phyloP scores from a whole-genome alignment of 92 coral and sea anemone genomes.

The Heliopora coerulea region DNA sequence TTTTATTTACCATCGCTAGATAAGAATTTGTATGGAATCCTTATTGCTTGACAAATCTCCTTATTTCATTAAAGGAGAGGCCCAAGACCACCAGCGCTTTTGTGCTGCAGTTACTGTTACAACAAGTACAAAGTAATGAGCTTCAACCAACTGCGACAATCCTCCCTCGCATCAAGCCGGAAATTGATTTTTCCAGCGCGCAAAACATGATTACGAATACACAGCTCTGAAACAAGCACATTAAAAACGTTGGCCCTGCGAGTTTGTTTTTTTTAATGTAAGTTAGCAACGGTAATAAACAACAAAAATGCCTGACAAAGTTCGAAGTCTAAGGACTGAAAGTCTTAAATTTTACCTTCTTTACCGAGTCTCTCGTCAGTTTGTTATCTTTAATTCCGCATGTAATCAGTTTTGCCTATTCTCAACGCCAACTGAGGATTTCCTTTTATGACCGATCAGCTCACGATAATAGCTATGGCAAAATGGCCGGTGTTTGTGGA shows the following conservation, averaged over 20 bases:
- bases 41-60: slow-evolving; percentile 15
- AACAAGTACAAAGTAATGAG: not conserved
- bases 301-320: no score
- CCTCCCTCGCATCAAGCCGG: not conserved
- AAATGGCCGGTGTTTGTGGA: slow-evolving; percentile 26
- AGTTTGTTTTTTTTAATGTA: no score
- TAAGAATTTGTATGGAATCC: not conserved
- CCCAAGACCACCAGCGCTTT: not conserved
- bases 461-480: not conserved
- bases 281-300: no score
- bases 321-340: not conserved
- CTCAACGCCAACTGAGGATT: not conserved
- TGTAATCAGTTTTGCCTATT: not conserved
- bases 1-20: not conserved
- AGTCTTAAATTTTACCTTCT: not conserved
- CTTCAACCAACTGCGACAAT: not conserved
- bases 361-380: not conserved
- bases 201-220: not conserved
- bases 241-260: no score
- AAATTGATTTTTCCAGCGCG: not conserved
- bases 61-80: not conserved
- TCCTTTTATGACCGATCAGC: not conserved
- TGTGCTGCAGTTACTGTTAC: not conserved
- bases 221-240: not conserved
- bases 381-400: not conserved